Evolutionary conservation across 2,113 vertebrate species (phyloP).

Genomic region (Malurus cyaneus): DNA sequence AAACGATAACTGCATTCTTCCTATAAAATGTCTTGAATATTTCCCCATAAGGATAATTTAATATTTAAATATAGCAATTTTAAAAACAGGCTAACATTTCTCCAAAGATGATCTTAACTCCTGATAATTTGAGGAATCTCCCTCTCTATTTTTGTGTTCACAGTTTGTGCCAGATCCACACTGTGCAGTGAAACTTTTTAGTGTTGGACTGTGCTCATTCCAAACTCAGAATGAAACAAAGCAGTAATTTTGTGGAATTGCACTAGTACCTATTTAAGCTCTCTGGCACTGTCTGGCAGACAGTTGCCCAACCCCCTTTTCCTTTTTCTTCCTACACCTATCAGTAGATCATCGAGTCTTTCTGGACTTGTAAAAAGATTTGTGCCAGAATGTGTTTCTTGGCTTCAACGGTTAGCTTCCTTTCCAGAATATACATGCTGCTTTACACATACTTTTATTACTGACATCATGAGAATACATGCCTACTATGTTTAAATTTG

Average conservation of each 20-base stretch:
- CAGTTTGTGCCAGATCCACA: background rate
- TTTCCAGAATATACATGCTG: slow-evolving; percentile 75
- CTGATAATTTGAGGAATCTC: slow-evolving; percentile 29
- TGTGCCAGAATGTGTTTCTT: slow-evolving; percentile 78
- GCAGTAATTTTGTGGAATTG: background rate
- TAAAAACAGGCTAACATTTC: slow-evolving; percentile 45
- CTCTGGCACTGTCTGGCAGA: slow-evolving; percentile 26
- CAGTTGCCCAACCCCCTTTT: background rate
- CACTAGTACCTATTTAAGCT: background rate
- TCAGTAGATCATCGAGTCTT: slow-evolving; percentile 68
- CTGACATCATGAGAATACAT: slow-evolving; percentile 79
- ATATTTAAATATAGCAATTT: slow-evolving; percentile 51
- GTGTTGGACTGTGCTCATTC: background rate
- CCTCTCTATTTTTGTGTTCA: background rate
- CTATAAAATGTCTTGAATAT: slow-evolving; percentile 17
- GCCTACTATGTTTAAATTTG: slow-evolving; percentile 71
- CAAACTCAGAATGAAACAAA: background rate
- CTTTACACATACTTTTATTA: slow-evolving; percentile 74
- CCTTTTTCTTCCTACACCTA: slow-evolving; percentile 46
- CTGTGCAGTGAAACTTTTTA: slow-evolving; percentile 7
- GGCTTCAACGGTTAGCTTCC: slow-evolving; percentile 71
- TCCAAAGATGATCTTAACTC: slow-evolving; percentile 48
- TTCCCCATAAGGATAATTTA: slow-evolving; percentile 16
- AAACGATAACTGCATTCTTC: background rate
- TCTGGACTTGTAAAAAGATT: slow-evolving; percentile 72